phyloP scores from a whole-genome alignment of 1,140 invertebrate genomes.

The Euura lappo region DNA sequence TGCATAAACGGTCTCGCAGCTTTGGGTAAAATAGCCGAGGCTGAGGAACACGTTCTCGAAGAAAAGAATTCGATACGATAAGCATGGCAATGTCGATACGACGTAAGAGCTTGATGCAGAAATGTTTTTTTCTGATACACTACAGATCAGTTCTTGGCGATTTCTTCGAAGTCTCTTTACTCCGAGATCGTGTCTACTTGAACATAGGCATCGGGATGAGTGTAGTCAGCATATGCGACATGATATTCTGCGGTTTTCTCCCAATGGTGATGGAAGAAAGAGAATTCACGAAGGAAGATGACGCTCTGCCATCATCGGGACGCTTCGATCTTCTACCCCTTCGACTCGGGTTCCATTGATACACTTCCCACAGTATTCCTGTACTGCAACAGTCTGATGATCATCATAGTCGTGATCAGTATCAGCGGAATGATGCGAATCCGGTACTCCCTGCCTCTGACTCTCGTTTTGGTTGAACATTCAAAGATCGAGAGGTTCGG shows the following conservation, averaged over 20 bases:
- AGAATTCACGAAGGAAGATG: slow-evolving; percentile 45
- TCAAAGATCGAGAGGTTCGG: slow-evolving; percentile 54
- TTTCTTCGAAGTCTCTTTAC: slow-evolving; percentile 47
- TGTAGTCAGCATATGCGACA: slow-evolving; percentile 50
- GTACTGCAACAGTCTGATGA: slow-evolving; percentile 42
- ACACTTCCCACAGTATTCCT: slow-evolving; percentile 42
- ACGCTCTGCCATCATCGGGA: slow-evolving; percentile 26
- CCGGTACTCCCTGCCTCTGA: slow-evolving; percentile 49
- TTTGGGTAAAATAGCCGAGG: too few species aligned
- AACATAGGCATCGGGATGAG: slow-evolving; percentile 50
- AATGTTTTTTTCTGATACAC: slow-evolving; percentile 15
- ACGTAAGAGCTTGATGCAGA: slow-evolving; percentile 19
- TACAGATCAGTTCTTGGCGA: slow-evolving; percentile 29
- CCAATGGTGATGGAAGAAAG: slow-evolving; percentile 51
- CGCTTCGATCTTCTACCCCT: background rate
- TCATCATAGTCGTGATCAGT: slow-evolving; percentile 42
- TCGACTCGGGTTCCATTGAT: background rate
- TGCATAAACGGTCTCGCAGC: too few species aligned
- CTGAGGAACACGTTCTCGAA: too few species aligned
- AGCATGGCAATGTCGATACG: slow-evolving; percentile 34
- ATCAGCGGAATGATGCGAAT: slow-evolving; percentile 49
- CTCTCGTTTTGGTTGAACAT: slow-evolving; percentile 56
- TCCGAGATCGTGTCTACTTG: slow-evolving; percentile 46
- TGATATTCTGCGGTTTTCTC: slow-evolving; percentile 46
- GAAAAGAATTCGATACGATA: too few species aligned